Base-by-base conservation (phyloP, 1,140 invertebrate species). In the Cotesia chilonis region DNA sequence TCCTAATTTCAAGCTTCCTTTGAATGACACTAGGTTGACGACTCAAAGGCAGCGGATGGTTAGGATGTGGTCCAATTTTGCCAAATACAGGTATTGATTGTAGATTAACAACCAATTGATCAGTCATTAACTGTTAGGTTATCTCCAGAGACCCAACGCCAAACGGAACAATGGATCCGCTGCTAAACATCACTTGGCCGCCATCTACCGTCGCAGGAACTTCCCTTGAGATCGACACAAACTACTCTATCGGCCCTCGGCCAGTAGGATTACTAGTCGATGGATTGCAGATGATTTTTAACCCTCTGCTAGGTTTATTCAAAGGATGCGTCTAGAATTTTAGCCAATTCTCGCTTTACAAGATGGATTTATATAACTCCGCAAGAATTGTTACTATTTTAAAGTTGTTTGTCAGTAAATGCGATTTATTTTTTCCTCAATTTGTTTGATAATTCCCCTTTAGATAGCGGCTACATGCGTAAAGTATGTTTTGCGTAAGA, bases 171-270 rank as follows among this genome's bases (percentile, higher is more conserved):
- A 20, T 38, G 12, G 63, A 65, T 36, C n/a, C 36, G 7, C 10
- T 65, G n/a, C 17, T 65, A 47, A 65, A 65, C n/a, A 65, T 65
- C 37, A 14, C n/a, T 14, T 65, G 63, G 63, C 63, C 63, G 17
- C n/a, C 41, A 6, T 65, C 37, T 65, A 36, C n/a, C 6, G 12
- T 37, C 2, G 63, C 6, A 4, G 63, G 63, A 4, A 41, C 3
- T 41, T n/a, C 4, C n/a, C 38, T 65, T 35, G 63, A 65, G 1
- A 65, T 65, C 4, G 9, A 47, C 41, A 41, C 12, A 4, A 20
- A 47, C n/a, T 36, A 38, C 35, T 38, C 63, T 3, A 37, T 65
- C 3, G 63, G 63, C 14, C 6, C 6, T n/a, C 63, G 63, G n/a
- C 63, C 63, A 12, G n/a, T 65, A 14, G 35, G 38, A 41, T 12